Base-by-base conservation (phyloP, 2,113 vertebrate species). In the Acanthochromis polyacanthus region DNA sequence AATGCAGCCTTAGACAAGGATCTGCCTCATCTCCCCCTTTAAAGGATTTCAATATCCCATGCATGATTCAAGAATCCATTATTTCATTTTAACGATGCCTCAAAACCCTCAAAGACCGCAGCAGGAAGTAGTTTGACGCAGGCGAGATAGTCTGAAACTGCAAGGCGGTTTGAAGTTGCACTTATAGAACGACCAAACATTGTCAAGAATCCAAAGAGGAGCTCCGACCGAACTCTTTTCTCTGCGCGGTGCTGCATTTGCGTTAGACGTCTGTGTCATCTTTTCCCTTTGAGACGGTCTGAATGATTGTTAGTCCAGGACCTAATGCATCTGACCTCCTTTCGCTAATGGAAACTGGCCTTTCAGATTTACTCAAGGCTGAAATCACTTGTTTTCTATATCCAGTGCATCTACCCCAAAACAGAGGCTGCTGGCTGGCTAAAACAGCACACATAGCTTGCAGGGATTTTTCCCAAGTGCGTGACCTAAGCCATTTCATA, bases 291-390 rank as follows among this genome's bases (percentile, higher is more conserved):
- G 68, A 86, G 62, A 78, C 22, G 38, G 52, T 64, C 82, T 88
- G 78, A 87, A 91, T 88, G 74, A 59, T 83, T 43, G 73, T 86
- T 72, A 67, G 75, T 78, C 38, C 69, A 46, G 53, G 55, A 74
- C 82, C 81, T 90, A 91, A 93, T 93, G 89, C 89, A 89, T 86
- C 88, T 92, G 93, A 91, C 90, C 90, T 89, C 87, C 71, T 93
- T 94, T 75, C 71, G 28, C 92, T 94, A 94, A 95, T 94, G 92
- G 93, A 93, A 86, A 66, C 17, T 0, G 80, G 82, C 86, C 84
- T 93, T 94, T 94, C 90, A 90, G 84, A 83, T 91, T 88, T 91
- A 93, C 83, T 87, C 75, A 92, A 91, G 86, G 88, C 82, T 93
- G 84, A 93, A 94, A 93, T 93, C 86, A 84, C 88, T 90, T 92